Base-by-base conservation (phyloP, 2,888 invertebrate species). In the Tetropium fuscum region DNA sequence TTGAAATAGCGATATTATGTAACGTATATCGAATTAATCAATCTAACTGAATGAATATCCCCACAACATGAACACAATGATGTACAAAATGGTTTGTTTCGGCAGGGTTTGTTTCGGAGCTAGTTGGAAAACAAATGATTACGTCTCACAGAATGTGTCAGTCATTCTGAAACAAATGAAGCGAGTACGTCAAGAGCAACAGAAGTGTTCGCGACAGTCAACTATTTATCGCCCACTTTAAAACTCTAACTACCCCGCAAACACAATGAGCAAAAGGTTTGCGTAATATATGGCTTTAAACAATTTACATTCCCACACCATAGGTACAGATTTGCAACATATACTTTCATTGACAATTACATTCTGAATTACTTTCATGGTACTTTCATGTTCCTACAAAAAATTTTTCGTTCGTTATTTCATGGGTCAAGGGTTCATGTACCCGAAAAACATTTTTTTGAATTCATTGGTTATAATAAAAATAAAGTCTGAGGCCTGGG, bases 141-240 rank as follows among this genome's bases (percentile, higher is more conserved):
- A 58, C 66, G 44, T 61, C 51, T 51, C 47, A 20, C 53, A 40
- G 53, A 64, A 55, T 56, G 56, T 63, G 66, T 63, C 64, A 67
- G 58, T 67, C 66, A 67, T 69, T 67, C 49, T 58, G 48, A 58
- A 65, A 64, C 63, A 69, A 70, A 69, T 70, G 68, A 71, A 66
- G 65, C 64, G 60, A 53, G 62, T 54, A 60, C 66, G 68, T 67
- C 70, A 68, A 45, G 53, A 51, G 53, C 69, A 72, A 57, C 49
- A 49, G 27, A 54, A 56, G 49, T 66, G 68, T 60, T 60, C 54
- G 64, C 66, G 66, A 68, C 70, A 71, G 68, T 68, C 62, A 62
- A 64, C 70, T 71, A 71, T 73, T 73, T 71, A 70, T 73, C 67
- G 68, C 68, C 58, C 57, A 66, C 62, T 67, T 69, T 60, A 51